Base-by-base conservation (phyloP, 1,140 invertebrate species). In the Parapsyche elsis region DNA sequence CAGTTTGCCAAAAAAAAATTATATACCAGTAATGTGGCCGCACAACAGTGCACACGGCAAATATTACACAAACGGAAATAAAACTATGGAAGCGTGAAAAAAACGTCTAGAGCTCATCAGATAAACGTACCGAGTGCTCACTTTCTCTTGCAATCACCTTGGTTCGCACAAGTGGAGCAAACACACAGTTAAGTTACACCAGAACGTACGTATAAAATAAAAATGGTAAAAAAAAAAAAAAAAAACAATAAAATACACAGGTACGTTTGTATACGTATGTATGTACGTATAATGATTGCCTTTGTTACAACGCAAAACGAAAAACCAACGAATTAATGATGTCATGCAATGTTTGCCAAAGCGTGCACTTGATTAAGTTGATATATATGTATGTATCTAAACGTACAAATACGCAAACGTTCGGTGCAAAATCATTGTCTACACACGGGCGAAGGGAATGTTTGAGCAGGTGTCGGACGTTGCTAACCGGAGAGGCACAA, bases 61-160 rank as follows among this genome's bases (percentile, higher is more conserved):
- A 38, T 73, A 30, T 74, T 74, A 53, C 71, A 74, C 64, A 59
- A 83, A 78, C 67, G 79, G 81, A 80, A 78, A 80, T 71, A 73
- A 71, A 80, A 78, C 78, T 71, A 80, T n/a, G 0, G 76, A 61
- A 83, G 53, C 81, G 73, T 83, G 76, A 83, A 83, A 80, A 46
- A 74, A 57, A 61, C 71, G 45, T 67, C 64, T 71, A 71, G 49
- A 75, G 59, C 76, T 79, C 76, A 79, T 83, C 81, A 80, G 81
- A 75, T 82, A 82, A 75, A 26, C 61, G 75, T 14, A 78, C 64
- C 64, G 71, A 71, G 71, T 77, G 79, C 26, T 30, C 77, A 83
- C 81, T 83, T 83, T 83, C 81, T 83, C 81, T 83, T 75, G 76
- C 73, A 80, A 78, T 83, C 76, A 77, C 80, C 74, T 73, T 73